Evolutionary conservation across 2,888 invertebrate species (phyloP).

Genomic region (Laothoe populi): DNA sequence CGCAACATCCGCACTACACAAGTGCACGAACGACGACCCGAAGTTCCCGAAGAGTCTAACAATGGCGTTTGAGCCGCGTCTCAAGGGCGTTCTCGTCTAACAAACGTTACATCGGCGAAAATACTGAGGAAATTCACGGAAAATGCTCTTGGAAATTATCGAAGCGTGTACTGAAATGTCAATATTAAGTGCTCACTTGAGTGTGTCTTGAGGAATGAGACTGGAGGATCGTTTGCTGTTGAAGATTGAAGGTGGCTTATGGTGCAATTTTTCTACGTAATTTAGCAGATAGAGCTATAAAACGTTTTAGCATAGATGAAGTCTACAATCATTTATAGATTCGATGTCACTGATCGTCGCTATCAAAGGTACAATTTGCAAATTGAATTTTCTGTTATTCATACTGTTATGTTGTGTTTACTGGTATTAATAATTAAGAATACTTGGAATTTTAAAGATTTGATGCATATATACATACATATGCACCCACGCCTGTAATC

Average conservation of each 20-base stretch:
- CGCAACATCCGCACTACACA: conserved; percentile 20
- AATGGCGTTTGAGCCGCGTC: conserved; percentile 17
- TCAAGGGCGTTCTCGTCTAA: conserved; percentile 22
- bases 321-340: too few relatives aligned
- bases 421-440: too few relatives aligned
- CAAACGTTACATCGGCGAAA: conserved; percentile 26
- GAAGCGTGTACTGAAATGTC: conserved; percentile 14
- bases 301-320: not conserved
- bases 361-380: too few relatives aligned
- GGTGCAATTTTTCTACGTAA: not conserved
- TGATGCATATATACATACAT: too few relatives aligned
- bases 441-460: too few relatives aligned
- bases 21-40: conserved; percentile 7
- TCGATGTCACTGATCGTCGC: too few relatives aligned
- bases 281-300: not conserved
- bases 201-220: not conserved
- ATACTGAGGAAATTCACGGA: conserved; percentile 3
- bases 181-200: conserved; percentile 17
- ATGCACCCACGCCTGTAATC: too few relatives aligned
- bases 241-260: not conserved
- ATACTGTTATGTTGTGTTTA: too few relatives aligned
- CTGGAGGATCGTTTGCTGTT: conserved; percentile 12
- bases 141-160: conserved; percentile 12
- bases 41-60: conserved; percentile 24
- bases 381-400: too few relatives aligned